Evolutionary conservation across 2,113 vertebrate species (phyloP).

Genomic region (Pseudopipra pipra): DNA sequence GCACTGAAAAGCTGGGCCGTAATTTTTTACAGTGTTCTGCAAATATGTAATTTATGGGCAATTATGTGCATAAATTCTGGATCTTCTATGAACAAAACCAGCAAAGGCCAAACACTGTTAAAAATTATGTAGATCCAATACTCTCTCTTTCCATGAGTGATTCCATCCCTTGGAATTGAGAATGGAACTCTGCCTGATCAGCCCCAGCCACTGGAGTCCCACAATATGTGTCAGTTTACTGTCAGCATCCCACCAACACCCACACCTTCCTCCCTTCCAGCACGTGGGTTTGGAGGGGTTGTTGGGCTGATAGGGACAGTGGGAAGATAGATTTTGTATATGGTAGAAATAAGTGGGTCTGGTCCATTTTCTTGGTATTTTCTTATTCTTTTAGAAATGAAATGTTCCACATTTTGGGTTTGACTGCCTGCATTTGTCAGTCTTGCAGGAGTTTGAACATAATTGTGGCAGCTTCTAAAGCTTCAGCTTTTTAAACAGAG

Average conservation of each 20-base stretch:
- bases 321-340: neutral
- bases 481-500: fast-evolving
- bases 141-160: no score
- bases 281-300: fast-evolving
- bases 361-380: neutral
- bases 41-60: neutral
- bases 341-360: neutral
- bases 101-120: neutral
- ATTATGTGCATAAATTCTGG: neutral
- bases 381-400: neutral
- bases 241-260: neutral
- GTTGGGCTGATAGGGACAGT: neutral
- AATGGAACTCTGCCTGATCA: fast-evolving
- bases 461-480: neutral
- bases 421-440: neutral
- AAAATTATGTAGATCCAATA: fast-evolving
- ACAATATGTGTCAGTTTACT: neutral
- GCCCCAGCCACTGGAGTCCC: neutral
- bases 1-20: neutral
- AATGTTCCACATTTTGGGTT: neutral
- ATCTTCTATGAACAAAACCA: neutral
- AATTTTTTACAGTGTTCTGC: neutral
- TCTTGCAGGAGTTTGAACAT: fast-evolving
- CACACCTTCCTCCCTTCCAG: neutral
- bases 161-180: neutral